phyloP scores from a whole-genome alignment of 2,113 vertebrate genomes.

The Protobothrops mucrosquamatus region DNA sequence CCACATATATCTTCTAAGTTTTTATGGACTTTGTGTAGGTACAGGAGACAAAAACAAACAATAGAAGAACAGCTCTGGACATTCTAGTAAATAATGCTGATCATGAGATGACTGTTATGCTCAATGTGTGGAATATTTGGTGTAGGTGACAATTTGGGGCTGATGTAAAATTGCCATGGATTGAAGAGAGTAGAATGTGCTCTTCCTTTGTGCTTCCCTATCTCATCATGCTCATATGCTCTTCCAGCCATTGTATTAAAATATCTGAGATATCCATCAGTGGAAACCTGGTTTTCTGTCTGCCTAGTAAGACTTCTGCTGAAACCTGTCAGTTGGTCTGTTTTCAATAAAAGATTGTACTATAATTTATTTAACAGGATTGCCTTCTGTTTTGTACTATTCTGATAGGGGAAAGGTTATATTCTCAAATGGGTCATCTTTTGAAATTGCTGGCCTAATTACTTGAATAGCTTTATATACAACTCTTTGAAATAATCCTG shows the following conservation, averaged over 20 bases:
- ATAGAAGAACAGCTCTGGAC: not conserved
- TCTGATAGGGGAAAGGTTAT: slow-evolving; percentile 37
- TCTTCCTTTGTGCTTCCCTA: not conserved
- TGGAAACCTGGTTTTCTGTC: not conserved
- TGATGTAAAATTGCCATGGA: not conserved
- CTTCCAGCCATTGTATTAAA: not conserved
- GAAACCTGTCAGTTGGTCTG: not conserved
- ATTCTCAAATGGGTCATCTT: slow-evolving; percentile 20
- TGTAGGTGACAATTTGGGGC: not conserved
- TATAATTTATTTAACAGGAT: not conserved
- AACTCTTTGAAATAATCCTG: slow-evolving; percentile 30
- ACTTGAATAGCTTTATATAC: slow-evolving; percentile 30
- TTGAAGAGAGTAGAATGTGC: not conserved
- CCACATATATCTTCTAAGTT: not conserved
- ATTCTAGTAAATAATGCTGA: not conserved
- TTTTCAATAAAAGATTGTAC: not conserved
- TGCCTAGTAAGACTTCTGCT: not conserved
- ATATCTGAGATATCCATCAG: not conserved
- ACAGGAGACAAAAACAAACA: not conserved
- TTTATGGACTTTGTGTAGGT: not conserved
- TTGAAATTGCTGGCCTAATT: slow-evolving; percentile 27
- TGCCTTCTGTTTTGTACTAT: slow-evolving; percentile 20
- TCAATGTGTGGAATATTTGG: not conserved
- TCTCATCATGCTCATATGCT: not conserved
- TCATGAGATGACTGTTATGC: not conserved